Percentiles rank a stretch among this genome's conserved stretches.
These are phyloP conservation scores for Heterocephalus glaber DNA, from an alignment of 2,113 vertebrate genomes.

Conservation along the genomic window DNA sequence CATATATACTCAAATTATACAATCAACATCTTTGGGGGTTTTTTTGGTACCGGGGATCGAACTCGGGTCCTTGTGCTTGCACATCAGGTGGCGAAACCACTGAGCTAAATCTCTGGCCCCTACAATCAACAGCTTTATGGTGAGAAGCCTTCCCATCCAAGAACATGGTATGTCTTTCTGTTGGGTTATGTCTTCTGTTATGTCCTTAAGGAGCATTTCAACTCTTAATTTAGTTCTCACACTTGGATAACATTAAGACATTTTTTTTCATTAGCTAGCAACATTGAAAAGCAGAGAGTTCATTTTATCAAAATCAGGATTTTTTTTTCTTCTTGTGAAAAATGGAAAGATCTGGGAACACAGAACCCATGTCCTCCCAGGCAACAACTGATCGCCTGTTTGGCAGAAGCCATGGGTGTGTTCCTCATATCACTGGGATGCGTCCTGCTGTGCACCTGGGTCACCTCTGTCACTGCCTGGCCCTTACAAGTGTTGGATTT, in stretches of 20 bases:
- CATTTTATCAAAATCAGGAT: background rate
- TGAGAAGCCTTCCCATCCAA: background rate
- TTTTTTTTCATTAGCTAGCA: background rate
- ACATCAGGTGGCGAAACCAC: too few species aligned
- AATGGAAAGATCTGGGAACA: background rate
- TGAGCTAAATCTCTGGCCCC: too few species aligned
- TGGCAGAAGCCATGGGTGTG: background rate
- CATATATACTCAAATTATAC: too few species aligned
- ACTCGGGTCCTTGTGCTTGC: too few species aligned
- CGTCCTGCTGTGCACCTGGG: background rate
- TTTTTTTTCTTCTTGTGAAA: constrained; percentile 33
- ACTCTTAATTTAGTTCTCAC: constrained; percentile 24
- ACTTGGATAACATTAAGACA: background rate
- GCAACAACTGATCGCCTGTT: background rate
- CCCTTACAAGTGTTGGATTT: background rate
- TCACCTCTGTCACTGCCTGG: background rate
- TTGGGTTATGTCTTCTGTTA: background rate
- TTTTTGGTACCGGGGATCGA: too few species aligned
- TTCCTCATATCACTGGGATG: background rate
- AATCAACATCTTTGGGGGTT: too few species aligned
- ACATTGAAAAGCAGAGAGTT: constrained; percentile 19
- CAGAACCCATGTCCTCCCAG: background rate
- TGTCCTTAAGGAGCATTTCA: background rate
- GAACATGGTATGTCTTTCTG: background rate
- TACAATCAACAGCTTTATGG: background rate